phyloP scores from a whole-genome alignment of 2,888 invertebrate species.

The Pemphredon lugubris region DNA sequence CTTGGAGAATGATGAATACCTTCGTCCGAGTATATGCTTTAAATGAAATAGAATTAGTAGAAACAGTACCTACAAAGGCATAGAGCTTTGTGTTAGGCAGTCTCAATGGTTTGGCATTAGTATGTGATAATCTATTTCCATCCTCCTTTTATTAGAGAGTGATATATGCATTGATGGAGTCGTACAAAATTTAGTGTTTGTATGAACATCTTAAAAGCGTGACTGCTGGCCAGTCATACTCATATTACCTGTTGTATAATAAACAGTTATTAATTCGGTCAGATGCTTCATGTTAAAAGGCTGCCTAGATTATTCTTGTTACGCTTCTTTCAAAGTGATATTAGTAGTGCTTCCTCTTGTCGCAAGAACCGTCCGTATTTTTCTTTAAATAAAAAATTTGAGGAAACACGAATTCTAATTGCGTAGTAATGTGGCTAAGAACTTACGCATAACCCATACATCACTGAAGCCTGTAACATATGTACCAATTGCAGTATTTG shows the following conservation, averaged over 20 bases:
- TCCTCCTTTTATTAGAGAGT: not conserved
- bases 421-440: conserved; percentile 6
- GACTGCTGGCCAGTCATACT: conserved; percentile 24
- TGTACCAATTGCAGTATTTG: conserved; percentile 2
- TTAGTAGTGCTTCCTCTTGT: conserved; percentile 26
- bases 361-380: not conserved
- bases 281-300: not conserved
- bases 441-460: conserved; percentile 9
- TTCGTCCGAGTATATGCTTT: not conserved
- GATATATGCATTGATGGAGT: not conserved
- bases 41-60: not conserved
- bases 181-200: conserved; percentile 12
- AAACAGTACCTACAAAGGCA: not conserved
- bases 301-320: not conserved
- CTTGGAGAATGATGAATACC: not conserved
- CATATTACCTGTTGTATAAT: conserved; percentile 1
- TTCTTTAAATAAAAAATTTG: not conserved
- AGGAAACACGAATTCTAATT: conserved; percentile 22
- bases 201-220: conserved; percentile 10
- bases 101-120: not conserved
- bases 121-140: not conserved
- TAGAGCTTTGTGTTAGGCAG: not conserved
- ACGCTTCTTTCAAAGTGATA: conserved; percentile 3
- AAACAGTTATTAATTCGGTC: conserved; percentile 1
- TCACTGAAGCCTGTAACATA: conserved; percentile 8